Base-by-base conservation (phyloP, 2,113 vertebrate genomes). In the Amia ocellicauda region DNA sequence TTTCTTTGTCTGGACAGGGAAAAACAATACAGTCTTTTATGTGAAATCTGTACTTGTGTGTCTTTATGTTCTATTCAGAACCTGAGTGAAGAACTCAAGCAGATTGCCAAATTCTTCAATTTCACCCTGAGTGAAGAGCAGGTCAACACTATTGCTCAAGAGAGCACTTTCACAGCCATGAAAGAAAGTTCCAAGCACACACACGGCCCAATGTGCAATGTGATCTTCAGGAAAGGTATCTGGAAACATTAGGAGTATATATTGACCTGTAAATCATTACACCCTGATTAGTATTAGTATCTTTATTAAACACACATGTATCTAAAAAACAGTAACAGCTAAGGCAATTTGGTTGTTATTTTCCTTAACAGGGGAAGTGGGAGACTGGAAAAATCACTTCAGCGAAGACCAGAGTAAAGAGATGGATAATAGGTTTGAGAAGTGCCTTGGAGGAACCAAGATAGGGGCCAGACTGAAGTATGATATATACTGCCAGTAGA, bases 401-500 rank as follows among this genome's bases (percentile, higher is more conserved):
- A 72, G 55, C 49, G 75, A 84, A 66, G 74, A 82, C 63, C 89
- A 88, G 70, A 92, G 75, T 43, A 56, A 66, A 36, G 79, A 88
- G 82, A 90, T 93, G 89, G 83, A 92, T 47, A 53, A 0, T 62
- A 90, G 82, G 74, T 93, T 92, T 82, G 69, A 76, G 69, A 64
- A 77, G 14, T 42, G 27, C 42, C 85, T 86, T 68, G 76, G 70
- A 49, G 86, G 80, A 66, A 91, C 78, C 2, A 66, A 69, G 40
- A 29, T 87, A 7, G 86, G 85, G 68, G 61, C 58, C 20, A 79
- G 77, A 58, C 11, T 93, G 52, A 83, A 89, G 65, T 80, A 86
- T 73, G 62, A 88, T 0, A 58, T 41, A 0, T 23, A 82, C 55
- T 90, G 86, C 60, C 73, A 70, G 29, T 77, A 43, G 40, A 45